Conservation (phyloP, 2,888 invertebrate genomes). For the Eurytoma adleriae region DNA sequence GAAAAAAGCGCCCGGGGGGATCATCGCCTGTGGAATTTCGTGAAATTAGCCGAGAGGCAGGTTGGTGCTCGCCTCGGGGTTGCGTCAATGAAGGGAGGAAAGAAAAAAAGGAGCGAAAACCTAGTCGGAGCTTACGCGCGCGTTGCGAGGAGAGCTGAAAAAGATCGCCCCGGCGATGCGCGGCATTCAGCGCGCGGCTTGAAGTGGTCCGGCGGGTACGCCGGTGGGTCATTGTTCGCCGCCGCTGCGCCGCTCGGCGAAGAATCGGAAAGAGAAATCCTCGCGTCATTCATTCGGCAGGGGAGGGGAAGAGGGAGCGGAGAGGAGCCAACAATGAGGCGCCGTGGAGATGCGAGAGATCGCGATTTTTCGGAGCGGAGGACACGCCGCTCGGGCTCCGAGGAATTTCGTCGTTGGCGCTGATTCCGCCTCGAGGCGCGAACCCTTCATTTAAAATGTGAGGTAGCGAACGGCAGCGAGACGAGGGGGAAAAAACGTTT, state of each 20-base stretch:
- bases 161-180: conserved; percentile 65
- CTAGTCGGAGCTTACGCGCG: not conserved
- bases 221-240: conserved; percentile 56
- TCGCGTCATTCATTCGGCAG: conserved; percentile 45
- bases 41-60: conserved; percentile 51
- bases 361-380: conserved; percentile 39
- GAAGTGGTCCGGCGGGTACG: conserved; percentile 66
- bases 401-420: not conserved
- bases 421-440: not conserved
- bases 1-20: conserved; percentile 24
- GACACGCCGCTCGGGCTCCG: too few relatives aligned
- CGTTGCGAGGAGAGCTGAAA: too few relatives aligned
- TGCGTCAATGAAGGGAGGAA: conserved; percentile 28
- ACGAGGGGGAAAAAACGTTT: too few relatives aligned
- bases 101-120: conserved; percentile 14
- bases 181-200: conserved; percentile 63
- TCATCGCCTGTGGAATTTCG: conserved; percentile 47
- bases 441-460: conserved; percentile 16
- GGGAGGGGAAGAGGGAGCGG: conserved; percentile 12
- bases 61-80: conserved; percentile 28
- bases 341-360: conserved; percentile 21
- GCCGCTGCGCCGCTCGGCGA: conserved; percentile 61
- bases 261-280: conserved; percentile 54
- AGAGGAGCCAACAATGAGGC: conserved; percentile 35
- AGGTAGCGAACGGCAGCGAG: not conserved